These are phyloP conservation scores for Chaenodraco wilsoni DNA, from an alignment of 2,797 vertebrate species.

Conservation along the genomic window DNA sequence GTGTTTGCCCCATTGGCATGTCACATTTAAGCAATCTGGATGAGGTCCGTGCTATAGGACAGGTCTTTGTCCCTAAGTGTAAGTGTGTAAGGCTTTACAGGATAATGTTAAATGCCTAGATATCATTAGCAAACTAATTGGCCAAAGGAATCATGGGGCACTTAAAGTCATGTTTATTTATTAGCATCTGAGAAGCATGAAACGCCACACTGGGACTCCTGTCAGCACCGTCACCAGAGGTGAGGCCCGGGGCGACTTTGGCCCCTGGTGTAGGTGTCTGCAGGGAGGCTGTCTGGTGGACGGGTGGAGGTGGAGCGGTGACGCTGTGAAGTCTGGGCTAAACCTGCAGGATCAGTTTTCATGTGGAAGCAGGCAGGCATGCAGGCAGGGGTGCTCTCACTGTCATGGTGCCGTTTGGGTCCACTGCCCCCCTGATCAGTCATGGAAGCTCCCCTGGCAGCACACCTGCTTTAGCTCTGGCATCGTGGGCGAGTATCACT, in stretches of 20 bases:
- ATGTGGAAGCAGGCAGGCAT: slow-evolving; percentile 34
- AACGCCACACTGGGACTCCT: slow-evolving; percentile 43
- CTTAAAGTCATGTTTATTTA: slow-evolving; percentile 65
- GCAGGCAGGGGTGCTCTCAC: slow-evolving; percentile 24
- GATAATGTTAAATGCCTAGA: background rate
- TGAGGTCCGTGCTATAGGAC: too few species aligned
- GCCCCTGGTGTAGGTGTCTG: slow-evolving; percentile 54
- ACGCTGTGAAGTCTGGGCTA: background rate
- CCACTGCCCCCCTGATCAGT: slow-evolving; percentile 22
- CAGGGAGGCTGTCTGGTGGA: slow-evolving; percentile 37
- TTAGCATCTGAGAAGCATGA: slow-evolving; percentile 55
- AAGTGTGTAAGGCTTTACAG: background rate
- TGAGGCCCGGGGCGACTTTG: slow-evolving; percentile 28
- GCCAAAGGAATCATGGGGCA: slow-evolving; percentile 28
- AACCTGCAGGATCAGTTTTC: slow-evolving; percentile 59
- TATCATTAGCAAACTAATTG: slow-evolving; percentile 8
- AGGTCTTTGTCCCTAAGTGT: too few species aligned
- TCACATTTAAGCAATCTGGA: too few species aligned
- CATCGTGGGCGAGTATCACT: slow-evolving; percentile 47
- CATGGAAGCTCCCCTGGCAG: slow-evolving; percentile 34
- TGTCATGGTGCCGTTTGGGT: slow-evolving; percentile 21
- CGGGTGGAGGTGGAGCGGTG: background rate
- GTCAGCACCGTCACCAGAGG: slow-evolving; percentile 41
- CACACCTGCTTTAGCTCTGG: slow-evolving; percentile 34
- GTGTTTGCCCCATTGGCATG: too few species aligned